These are phyloP conservation scores for Polypterus bichir DNA, from an alignment of 2,113 vertebrate genomes.

Conservation along the genomic window DNA sequence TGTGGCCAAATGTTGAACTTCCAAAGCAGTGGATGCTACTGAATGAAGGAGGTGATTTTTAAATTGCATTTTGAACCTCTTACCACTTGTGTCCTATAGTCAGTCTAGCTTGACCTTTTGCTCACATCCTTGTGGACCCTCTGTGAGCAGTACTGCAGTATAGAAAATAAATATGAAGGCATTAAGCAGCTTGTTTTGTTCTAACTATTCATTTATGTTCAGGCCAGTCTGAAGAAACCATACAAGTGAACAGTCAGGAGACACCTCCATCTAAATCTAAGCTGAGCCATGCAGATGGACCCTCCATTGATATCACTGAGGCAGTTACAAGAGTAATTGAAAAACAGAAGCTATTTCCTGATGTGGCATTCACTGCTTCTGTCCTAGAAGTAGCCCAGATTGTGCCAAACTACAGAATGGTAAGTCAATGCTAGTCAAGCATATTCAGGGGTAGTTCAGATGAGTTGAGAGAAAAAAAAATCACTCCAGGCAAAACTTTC, in stretches of 20 bases:
- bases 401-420: conserved; percentile 18
- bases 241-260: conserved; percentile 19
- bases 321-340: conserved; percentile 5
- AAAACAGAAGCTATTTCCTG: conserved; percentile 23
- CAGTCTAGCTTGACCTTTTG: too few species aligned
- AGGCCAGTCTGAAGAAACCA: not conserved
- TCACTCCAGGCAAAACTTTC: too few species aligned
- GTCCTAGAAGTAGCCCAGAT: conserved; percentile 15
- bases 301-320: not conserved
- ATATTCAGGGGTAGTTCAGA: too few species aligned
- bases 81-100: too few species aligned
- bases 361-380: conserved; percentile 21
- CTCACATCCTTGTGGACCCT: too few species aligned
- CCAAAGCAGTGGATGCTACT: not conserved
- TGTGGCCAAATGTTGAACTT: conserved; percentile 14
- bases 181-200: too few species aligned
- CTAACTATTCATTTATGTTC: not conserved
- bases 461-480: too few species aligned
- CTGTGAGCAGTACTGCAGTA: too few species aligned
- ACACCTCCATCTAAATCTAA: conserved; percentile 11
- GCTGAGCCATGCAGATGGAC: conserved; percentile 1
- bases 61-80: too few species aligned
- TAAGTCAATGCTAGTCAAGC: conserved; percentile 1
- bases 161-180: too few species aligned
- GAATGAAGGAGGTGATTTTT: too few species aligned